These are phyloP conservation scores for Labeo calbasu DNA, from an alignment of 2,797 vertebrate genomes.

Conservation along the genomic window DNA sequence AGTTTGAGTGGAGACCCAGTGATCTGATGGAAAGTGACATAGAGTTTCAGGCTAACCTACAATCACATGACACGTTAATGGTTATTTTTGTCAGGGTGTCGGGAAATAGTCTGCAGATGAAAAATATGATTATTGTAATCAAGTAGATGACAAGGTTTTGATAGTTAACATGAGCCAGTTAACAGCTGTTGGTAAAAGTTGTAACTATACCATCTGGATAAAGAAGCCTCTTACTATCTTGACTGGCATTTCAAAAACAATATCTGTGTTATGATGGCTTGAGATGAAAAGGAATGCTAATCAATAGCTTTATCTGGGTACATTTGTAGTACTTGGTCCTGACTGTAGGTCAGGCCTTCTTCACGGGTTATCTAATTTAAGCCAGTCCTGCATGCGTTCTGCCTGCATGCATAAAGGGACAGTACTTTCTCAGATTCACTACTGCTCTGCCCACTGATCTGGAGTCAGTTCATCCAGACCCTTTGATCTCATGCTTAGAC, in stretches of 20 bases:
- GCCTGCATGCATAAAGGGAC: constrained; percentile 52
- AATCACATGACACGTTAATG: constrained; percentile 55
- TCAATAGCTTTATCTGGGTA: background rate
- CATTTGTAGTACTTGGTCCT: constrained; percentile 26
- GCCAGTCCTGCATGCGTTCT: constrained; percentile 22
- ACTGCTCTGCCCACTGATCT: constrained; percentile 30
- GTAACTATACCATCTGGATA: background rate
- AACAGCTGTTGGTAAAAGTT: background rate
- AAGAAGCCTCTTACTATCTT: background rate
- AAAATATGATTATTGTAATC: constrained; percentile 61
- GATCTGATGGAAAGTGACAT: constrained; percentile 24
- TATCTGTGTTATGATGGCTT: background rate
- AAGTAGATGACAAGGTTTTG: constrained; percentile 48
- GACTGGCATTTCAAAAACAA: background rate
- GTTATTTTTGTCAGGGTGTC: constrained; percentile 52
- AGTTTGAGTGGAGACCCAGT: background rate
- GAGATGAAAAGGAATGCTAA: background rate
- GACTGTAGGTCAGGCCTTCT: constrained; percentile 16
- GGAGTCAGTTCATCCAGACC: constrained; percentile 58
- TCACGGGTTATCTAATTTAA: constrained; percentile 44
- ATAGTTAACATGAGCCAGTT: constrained; percentile 41
- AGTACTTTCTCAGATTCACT: constrained; percentile 29
- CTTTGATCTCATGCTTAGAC: constrained; percentile 67
- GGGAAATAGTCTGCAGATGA: constrained; percentile 36
- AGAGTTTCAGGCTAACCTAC: constrained; percentile 38